Conservation (phyloP, 53 echinoderm and acorn worm species). For the Henricia sp. region DNA sequence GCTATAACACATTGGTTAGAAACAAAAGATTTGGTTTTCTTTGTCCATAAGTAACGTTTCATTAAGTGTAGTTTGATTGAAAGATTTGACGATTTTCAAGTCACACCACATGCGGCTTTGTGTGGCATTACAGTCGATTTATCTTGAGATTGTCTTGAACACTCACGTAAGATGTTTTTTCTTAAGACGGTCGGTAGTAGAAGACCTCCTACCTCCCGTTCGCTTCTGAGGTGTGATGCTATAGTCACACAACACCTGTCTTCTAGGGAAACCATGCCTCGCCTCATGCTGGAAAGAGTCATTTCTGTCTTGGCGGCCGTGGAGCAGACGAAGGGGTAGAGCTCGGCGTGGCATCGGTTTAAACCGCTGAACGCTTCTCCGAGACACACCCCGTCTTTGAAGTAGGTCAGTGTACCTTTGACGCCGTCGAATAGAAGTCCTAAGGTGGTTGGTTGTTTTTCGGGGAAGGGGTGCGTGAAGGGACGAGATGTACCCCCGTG, state of each 20-base stretch:
- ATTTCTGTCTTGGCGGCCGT: constrained; percentile 95
- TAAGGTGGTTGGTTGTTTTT: constrained; percentile 74
- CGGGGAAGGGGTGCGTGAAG: constrained; percentile 86
- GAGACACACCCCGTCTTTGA: constrained; percentile 80
- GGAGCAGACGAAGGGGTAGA: constrained; percentile 90
- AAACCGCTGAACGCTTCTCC: constrained; percentile 88
- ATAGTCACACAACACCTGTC: constrained; percentile 88
- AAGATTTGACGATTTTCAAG: background rate
- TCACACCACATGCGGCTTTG: constrained; percentile 37
- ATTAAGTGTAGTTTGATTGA: background rate
- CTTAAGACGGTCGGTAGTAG: constrained; percentile 72
- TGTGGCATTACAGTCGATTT: background rate
- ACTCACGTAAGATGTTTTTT: constrained; percentile 65
- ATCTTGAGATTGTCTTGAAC: constrained; percentile 18
- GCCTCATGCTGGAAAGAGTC: constrained; percentile 62
- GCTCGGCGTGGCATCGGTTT: constrained; percentile 53
- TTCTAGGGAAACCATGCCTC: constrained; percentile 75
- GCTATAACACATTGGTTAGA: no score
- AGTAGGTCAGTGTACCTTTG: constrained; percentile 88
- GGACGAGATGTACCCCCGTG: constrained; percentile 75
- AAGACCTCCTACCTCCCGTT: constrained; percentile 62
- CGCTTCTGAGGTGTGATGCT: constrained; percentile 63
- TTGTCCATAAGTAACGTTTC: background rate
- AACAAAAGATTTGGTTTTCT: no score
- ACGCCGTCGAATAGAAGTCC: constrained; percentile 87